Conservation (phyloP, 30 jellyfish, hydroid and myxozoan genomes). For the Phacellophora camtschatica region DNA sequence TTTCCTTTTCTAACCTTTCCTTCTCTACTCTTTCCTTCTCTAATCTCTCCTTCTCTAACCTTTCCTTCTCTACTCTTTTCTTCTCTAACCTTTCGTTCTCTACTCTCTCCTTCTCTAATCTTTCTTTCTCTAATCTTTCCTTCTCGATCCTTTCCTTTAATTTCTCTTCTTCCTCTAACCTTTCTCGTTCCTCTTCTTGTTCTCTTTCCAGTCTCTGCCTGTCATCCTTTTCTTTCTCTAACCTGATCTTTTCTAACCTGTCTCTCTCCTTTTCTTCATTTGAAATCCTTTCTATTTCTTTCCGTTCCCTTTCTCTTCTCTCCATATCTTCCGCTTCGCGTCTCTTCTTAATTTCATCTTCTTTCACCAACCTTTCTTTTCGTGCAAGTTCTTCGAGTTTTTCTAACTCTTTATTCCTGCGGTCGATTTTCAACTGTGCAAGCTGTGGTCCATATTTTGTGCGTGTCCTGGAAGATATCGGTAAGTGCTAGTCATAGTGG, state of each 20-base stretch:
- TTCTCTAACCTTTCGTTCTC: constrained; percentile 1
- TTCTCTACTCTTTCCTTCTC: constrained; percentile 37
- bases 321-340: background rate
- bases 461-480: constrained; percentile 15
- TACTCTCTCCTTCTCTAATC: background rate
- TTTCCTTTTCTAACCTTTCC: constrained; percentile 18
- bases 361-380: background rate
- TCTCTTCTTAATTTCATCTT: background rate
- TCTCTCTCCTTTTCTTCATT: background rate
- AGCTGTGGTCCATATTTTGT: constrained; percentile 4
- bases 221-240: constrained; percentile 3
- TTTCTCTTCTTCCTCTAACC: background rate
- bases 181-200: constrained; percentile 1
- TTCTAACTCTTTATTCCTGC: constrained; percentile 11
- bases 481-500: no score
- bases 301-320: background rate
- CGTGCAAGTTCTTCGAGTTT: constrained; percentile 16
- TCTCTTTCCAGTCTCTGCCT: background rate
- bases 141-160: constrained; percentile 8
- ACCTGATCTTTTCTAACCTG: background rate
- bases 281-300: background rate
- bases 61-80: background rate
- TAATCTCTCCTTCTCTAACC: background rate
- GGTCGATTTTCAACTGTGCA: background rate
- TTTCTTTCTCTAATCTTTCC: constrained; percentile 18